Conservation (phyloP, 2,113 vertebrate genomes). For the Albula goreensis region DNA sequence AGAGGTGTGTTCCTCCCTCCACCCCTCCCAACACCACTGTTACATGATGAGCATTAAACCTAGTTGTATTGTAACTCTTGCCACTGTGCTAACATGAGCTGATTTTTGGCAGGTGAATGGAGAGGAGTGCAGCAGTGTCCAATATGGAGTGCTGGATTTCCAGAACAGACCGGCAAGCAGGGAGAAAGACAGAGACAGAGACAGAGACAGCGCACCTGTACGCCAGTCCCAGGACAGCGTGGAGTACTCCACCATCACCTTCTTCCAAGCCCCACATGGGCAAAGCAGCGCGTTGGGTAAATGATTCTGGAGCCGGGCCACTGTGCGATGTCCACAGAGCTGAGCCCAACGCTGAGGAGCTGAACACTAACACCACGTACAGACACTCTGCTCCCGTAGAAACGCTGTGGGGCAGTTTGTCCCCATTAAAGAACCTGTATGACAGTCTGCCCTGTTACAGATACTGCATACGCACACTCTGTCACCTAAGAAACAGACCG, state of each 20-base stretch:
- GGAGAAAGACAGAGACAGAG: constrained; percentile 13
- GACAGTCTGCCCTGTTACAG: not conserved
- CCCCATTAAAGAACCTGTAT: not conserved
- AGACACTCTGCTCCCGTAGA: too few species aligned
- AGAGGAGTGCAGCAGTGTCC: constrained; percentile 31
- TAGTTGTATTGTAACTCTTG: too few species aligned
- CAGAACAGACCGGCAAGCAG: constrained; percentile 24
- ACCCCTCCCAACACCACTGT: too few species aligned
- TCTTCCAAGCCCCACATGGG: constrained; percentile 45
- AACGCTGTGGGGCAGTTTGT: not conserved
- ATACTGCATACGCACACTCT: not conserved
- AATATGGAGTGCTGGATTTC: constrained; percentile 71
- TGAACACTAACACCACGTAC: not conserved
- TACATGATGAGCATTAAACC: too few species aligned
- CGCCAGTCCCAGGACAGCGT: constrained; percentile 41
- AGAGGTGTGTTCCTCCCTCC: too few species aligned
- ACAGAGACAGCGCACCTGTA: not conserved
- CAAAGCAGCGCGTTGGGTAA: not conserved
- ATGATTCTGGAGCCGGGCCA: not conserved
- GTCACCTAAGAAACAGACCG: not conserved
- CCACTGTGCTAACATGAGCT: not conserved
- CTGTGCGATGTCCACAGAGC: not conserved
- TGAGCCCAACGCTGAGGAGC: rapidly evolving
- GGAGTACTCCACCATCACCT: constrained; percentile 67
- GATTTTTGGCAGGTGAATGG: constrained; percentile 45